Evolutionary conservation across 1,140 invertebrate genomes (phyloP), one percentile per base, ranked within the genome.

Genomic region (Drosophila sucinea): DNA sequence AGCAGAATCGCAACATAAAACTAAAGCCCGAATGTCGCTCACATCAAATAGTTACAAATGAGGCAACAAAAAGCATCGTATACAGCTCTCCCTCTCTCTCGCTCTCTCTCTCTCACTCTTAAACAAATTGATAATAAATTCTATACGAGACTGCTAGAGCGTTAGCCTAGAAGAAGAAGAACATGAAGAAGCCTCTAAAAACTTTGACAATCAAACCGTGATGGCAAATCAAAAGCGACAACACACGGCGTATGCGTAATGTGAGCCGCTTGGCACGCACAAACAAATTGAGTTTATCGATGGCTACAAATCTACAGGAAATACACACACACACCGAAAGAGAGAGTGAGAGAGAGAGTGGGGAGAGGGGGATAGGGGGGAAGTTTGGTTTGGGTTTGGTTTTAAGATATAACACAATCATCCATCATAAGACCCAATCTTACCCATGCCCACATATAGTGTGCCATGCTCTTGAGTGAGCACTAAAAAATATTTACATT

Each of bases 281-380:
- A 81, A 82, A 76, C 83, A 85, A 85, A 85, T 85, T 87, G 82
- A 87, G 83, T 85, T 85, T 85, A 85, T 87, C 79, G 79, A 69
- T 57, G 79, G 69, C 79, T 76, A 82, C 83, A 85, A 87, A 85
- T 85, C 82, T 75, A 68, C 60, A 82, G 83, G 76, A 81, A 86
- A 60, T 71, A 79, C 79, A 86, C 44, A 25, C 25, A 27, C 23
- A 51, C 23, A 44, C 3, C 4, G 0, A 23, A 2, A 23, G 4
- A 17, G 4, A 17, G 25, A 8, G 8, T 27, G 7, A 23, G 7
- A 23, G 23, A 6, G 5, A 0, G 6, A 23, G 4, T 4, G 17
- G 4, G 23, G 10, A 23, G 7, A 51, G 23, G 23, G 5, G 44
- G 17, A 4, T 3, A 5, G 10, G 17, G 23, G 4, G 23, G 7